Conservation (phyloP, 2,797 vertebrate species). For the Esox masquinongy region DNA sequence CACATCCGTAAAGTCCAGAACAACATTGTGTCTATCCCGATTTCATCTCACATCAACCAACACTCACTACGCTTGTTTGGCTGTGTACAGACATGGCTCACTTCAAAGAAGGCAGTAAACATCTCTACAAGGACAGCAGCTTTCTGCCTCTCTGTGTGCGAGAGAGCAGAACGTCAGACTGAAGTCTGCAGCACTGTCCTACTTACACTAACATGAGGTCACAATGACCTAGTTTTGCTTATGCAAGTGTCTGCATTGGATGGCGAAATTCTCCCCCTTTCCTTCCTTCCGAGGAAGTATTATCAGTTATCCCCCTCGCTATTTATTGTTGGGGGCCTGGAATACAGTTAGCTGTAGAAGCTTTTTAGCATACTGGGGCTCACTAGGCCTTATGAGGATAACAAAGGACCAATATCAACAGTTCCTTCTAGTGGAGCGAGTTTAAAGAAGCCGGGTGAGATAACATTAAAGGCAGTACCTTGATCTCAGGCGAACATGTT, state of each 20-base stretch:
- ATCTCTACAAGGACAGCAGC: slow-evolving; percentile 72
- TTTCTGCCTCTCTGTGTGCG: slow-evolving; percentile 63
- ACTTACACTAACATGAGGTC: slow-evolving; percentile 79
- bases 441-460: slow-evolving; percentile 67
- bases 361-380: slow-evolving; percentile 75
- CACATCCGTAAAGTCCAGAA: slow-evolving; percentile 30
- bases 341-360: slow-evolving; percentile 48
- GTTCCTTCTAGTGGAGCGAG: slow-evolving; percentile 79
- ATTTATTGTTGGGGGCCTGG: slow-evolving; percentile 69
- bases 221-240: slow-evolving; percentile 80
- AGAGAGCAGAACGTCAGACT: slow-evolving; percentile 42
- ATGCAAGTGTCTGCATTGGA: slow-evolving; percentile 70
- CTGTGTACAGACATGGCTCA: slow-evolving; percentile 66
- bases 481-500: slow-evolving; percentile 86
- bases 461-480: slow-evolving; percentile 87
- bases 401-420: slow-evolving; percentile 81
- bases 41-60: slow-evolving; percentile 67
- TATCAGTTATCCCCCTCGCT: slow-evolving; percentile 63
- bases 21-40: slow-evolving; percentile 50
- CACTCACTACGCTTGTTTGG: slow-evolving; percentile 67
- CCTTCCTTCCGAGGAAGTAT: slow-evolving; percentile 35
- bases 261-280: slow-evolving; percentile 38
- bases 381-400: slow-evolving; percentile 73
- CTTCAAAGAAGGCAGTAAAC: slow-evolving; percentile 75
- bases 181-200: slow-evolving; percentile 74